A percentile compares a stretch with the other conserved stretches of the same genome.
Conservation (phyloP, 2,113 vertebrate species). For the Gopherus flavomarginatus region DNA sequence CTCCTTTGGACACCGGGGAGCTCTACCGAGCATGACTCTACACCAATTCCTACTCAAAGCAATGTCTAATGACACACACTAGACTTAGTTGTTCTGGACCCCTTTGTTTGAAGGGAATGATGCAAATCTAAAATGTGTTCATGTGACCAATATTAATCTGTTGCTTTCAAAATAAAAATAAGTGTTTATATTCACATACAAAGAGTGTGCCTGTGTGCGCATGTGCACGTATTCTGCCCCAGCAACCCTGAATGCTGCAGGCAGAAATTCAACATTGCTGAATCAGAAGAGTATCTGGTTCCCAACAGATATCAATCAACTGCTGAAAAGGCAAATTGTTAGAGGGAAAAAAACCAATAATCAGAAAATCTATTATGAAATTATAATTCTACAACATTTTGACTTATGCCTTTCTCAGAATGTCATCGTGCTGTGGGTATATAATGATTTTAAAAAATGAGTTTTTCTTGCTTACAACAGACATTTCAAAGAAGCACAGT, state of each 20-base stretch:
- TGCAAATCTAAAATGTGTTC: not conserved
- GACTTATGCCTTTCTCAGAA: not conserved
- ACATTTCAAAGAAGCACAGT: not conserved
- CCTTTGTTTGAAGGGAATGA: not conserved
- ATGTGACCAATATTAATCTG: not conserved
- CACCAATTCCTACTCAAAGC: not conserved
- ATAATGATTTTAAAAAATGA: constrained; percentile 11
- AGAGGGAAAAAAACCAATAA: not conserved
- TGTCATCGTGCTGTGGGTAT: not conserved
- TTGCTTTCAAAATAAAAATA: not conserved
- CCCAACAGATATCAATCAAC: not conserved
- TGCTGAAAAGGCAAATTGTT: not conserved
- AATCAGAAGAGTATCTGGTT: not conserved
- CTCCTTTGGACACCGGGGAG: not conserved
- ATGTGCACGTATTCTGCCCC: rapidly evolving
- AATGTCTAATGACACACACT: not conserved
- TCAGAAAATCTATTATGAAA: not conserved
- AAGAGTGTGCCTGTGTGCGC: not conserved
- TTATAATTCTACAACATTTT: not conserved
- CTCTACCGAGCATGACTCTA: rapidly evolving
- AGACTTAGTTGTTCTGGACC: not conserved
- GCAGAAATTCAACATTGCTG: not conserved
- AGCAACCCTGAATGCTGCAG: not conserved
- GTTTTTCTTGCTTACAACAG: rapidly evolving
- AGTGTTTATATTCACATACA: not conserved